phyloP scores from a whole-genome alignment of 2,797 vertebrate genomes.

The Manis javanica region DNA sequence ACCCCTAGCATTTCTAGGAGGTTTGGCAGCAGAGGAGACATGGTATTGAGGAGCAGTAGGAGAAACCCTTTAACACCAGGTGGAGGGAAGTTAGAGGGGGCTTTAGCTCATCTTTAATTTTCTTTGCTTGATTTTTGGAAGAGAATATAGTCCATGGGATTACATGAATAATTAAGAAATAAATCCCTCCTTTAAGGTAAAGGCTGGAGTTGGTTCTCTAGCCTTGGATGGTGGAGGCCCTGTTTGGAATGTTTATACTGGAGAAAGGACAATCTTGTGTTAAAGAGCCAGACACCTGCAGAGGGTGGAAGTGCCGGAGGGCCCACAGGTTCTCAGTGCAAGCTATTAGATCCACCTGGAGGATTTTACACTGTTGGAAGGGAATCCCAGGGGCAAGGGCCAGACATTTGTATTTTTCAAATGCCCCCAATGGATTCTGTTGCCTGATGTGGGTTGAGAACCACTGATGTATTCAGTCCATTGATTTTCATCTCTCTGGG shows the following conservation, averaged over 20 bases:
- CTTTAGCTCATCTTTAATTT: background rate
- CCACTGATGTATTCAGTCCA: background rate
- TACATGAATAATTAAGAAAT: constrained; percentile 5
- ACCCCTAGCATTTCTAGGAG: background rate
- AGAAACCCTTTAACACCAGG: background rate
- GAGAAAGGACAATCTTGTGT: background rate
- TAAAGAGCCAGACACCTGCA: background rate
- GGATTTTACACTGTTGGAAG: background rate
- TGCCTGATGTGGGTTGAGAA: background rate
- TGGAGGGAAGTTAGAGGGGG: background rate
- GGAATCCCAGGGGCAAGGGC: background rate
- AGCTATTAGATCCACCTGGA: background rate
- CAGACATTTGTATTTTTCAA: background rate
- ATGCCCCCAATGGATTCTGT: background rate
- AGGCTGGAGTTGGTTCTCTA: background rate
- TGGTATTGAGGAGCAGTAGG: background rate
- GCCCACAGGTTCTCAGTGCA: background rate
- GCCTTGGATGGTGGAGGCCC: background rate
- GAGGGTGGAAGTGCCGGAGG: background rate
- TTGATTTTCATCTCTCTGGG: constrained; percentile 45
- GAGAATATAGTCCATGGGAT: background rate
- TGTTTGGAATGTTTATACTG: constrained; percentile 34
- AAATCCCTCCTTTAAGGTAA: background rate
- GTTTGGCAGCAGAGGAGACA: background rate
- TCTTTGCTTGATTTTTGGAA: constrained; percentile 20